Evolutionary conservation across 2,113 vertebrate genomes (phyloP).

Genomic region (Hydrochoerus hydrochaeris): DNA sequence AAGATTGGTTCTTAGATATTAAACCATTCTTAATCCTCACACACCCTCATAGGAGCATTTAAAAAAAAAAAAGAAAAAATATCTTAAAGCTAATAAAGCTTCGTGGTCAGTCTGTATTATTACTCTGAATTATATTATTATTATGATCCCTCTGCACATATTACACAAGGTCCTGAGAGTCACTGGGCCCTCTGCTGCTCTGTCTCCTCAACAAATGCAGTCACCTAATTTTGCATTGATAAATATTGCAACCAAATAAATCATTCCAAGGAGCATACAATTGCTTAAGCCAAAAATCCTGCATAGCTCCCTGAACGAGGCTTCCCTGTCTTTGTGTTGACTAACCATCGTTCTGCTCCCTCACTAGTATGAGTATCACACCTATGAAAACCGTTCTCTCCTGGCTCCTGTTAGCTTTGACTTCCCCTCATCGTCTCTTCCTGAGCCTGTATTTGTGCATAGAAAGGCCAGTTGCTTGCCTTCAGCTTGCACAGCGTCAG

Average conservation of each 20-base stretch:
- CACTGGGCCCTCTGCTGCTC: background rate
- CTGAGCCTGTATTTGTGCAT: background rate
- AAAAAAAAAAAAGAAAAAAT: background rate
- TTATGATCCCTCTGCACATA: background rate
- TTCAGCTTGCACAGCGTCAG: background rate
- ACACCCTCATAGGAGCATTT: background rate
- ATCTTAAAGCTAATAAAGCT: background rate
- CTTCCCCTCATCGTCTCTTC: background rate
- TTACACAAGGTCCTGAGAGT: background rate
- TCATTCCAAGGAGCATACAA: background rate
- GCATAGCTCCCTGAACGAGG: background rate
- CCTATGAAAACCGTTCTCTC: background rate
- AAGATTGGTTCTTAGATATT: background rate
- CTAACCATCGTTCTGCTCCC: background rate
- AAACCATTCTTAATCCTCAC: conserved; percentile 40
- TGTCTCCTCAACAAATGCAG: background rate
- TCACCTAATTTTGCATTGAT: background rate
- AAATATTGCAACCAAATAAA: background rate
- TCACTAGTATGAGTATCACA: background rate
- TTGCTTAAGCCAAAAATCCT: background rate
- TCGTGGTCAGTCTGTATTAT: background rate
- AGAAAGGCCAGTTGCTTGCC: background rate
- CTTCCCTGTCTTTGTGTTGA: background rate
- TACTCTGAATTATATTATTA: background rate
- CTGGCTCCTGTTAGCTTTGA: background rate